A percentile compares a stretch with the other conserved stretches of the same genome.
phyloP scores from a whole-genome alignment of 2,113 vertebrate species.

The Plestiodon gilberti region DNA sequence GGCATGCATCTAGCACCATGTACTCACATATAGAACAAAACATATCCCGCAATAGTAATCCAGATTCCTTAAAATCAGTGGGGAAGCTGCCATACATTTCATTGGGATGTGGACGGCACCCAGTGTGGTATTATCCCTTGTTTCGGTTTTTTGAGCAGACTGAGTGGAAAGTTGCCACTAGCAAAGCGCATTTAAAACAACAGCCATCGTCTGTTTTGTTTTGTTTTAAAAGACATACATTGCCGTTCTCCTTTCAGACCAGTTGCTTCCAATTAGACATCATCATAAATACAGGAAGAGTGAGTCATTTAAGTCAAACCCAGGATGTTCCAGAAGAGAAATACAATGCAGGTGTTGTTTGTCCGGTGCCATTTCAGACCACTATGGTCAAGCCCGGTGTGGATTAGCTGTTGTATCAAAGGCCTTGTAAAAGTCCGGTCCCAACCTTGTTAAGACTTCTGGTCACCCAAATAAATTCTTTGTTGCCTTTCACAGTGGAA shows the following conservation, averaged over 20 bases:
- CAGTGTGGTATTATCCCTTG: not conserved
- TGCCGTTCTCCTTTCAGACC: constrained; percentile 1
- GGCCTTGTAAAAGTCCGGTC: constrained; percentile 54
- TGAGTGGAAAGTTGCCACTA: constrained; percentile 1
- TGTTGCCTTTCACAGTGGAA: constrained; percentile 57
- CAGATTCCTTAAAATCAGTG: too few relatives aligned
- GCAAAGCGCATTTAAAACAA: constrained; percentile 46
- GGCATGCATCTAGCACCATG: too few relatives aligned
- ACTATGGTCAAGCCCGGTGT: constrained; percentile 14
- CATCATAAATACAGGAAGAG: constrained; percentile 8
- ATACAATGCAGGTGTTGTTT: constrained; percentile 55
- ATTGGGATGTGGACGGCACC: not conserved
- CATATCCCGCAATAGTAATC: too few relatives aligned
- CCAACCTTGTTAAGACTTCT: constrained; percentile 47
- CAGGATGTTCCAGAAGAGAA: constrained; percentile 24
- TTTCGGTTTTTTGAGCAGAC: constrained; percentile 16
- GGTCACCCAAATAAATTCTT: constrained; percentile 62
- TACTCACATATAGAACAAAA: too few relatives aligned
- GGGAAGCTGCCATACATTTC: not conserved
- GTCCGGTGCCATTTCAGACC: constrained; percentile 30
- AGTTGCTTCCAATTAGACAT: constrained; percentile 58
- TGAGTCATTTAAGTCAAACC: constrained; percentile 42
- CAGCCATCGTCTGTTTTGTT: not conserved
- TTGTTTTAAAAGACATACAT: not conserved
- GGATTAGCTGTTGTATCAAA: constrained; percentile 44